Percentiles rank a stretch among this genome's conserved stretches.
Conservation (phyloP, 2,888 invertebrate genomes). For the Philereme transversata region DNA sequence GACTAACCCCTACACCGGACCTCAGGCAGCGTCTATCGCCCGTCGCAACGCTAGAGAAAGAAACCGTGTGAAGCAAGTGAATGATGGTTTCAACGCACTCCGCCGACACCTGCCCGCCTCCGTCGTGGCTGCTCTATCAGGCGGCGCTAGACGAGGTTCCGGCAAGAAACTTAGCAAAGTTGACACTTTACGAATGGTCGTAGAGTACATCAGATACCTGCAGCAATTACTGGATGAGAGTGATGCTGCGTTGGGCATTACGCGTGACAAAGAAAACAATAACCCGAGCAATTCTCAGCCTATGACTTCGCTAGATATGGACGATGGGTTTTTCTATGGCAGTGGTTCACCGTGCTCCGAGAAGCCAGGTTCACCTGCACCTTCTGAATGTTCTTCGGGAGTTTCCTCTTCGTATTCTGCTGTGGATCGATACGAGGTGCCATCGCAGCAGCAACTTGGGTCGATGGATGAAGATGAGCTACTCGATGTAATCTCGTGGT, state of each 20-base stretch:
- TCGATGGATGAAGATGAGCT: conserved; percentile 95
- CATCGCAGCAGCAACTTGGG: conserved; percentile 83
- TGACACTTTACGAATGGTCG: conserved; percentile 94
- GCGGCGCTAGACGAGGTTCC: conserved; percentile 88
- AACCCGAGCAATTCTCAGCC: conserved; percentile 70
- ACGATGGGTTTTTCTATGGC: conserved; percentile 78
- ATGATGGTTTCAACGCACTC: conserved; percentile 95
- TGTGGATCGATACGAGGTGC: conserved; percentile 72
- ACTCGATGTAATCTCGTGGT: conserved; percentile 92
- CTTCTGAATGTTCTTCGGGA: conserved; percentile 87
- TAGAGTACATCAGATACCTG: conserved; percentile 94
- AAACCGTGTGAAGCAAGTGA: conserved; percentile 97
- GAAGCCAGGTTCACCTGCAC: conserved; percentile 89
- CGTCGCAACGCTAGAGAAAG: conserved; percentile 96
- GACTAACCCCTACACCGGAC: conserved; percentile 84
- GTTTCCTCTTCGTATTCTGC: conserved; percentile 79
- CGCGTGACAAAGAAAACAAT: conserved; percentile 74
- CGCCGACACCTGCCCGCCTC: conserved; percentile 94
- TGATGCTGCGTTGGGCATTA: conserved; percentile 84
- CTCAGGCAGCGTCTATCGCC: conserved; percentile 93
- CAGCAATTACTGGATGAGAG: conserved; percentile 91
- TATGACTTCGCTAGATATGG: conserved; percentile 76
- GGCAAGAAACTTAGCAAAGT: conserved; percentile 95
- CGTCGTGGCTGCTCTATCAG: conserved; percentile 88
- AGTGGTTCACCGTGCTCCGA: conserved; percentile 86